These are phyloP conservation scores for Prunella himalayana DNA, from an alignment of 2,113 vertebrate species.

Conservation along the genomic window DNA sequence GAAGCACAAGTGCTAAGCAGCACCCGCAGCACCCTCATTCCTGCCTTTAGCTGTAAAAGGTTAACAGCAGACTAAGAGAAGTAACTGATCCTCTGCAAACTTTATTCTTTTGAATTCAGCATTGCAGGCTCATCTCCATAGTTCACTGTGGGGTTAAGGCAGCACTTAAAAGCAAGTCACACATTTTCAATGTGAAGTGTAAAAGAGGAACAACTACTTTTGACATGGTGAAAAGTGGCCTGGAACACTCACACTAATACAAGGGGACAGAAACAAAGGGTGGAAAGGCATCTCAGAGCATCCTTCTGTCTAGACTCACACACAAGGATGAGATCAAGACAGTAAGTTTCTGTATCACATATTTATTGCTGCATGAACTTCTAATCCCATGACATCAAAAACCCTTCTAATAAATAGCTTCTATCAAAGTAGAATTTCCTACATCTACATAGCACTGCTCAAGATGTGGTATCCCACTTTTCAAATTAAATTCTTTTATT, in stretches of 20 bases:
- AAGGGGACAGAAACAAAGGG: background rate
- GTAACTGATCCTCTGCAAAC: background rate
- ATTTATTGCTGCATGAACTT: background rate
- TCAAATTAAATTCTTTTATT: background rate
- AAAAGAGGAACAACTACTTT: background rate
- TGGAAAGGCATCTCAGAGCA: background rate
- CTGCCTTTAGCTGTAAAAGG: background rate
- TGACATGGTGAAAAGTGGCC: background rate
- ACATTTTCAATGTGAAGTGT: background rate
- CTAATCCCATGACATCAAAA: background rate
- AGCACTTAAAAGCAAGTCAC: background rate
- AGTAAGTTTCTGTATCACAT: background rate
- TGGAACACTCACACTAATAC: background rate
- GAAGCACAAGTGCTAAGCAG: background rate
- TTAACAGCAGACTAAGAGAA: background rate
- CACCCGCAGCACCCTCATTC: background rate
- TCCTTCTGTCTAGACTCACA: background rate
- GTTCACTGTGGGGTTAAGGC: background rate
- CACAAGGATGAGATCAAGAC: background rate
- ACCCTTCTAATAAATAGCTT: background rate
- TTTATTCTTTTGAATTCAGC: background rate
- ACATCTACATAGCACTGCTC: background rate
- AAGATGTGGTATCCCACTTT: background rate
- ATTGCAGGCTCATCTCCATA: background rate
- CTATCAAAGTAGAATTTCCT: background rate